Base-by-base conservation (phyloP, 64 coral and sea anemone species). In the Dendronephthya gigantea region DNA sequence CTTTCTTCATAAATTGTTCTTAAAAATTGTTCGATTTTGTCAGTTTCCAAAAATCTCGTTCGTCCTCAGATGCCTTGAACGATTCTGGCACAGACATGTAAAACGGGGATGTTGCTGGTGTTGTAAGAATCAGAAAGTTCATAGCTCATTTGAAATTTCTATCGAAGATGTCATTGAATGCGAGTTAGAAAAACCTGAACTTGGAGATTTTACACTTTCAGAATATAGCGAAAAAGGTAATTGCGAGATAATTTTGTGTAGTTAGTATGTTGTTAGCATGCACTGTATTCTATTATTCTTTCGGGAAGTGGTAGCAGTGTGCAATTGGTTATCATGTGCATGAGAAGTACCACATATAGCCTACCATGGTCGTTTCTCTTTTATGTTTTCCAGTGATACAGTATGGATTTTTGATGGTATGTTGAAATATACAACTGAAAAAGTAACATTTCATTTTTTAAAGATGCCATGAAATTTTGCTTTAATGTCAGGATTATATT, bases 181-280 rank as follows among this genome's bases (percentile, higher is more conserved):
- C 39, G 94, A 98, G 50, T 86, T 88, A 62, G 56, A 84, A 13
- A 98, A 98, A 83, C 89, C 86, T 85, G 59, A 85, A 19, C 48
- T 93, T 12, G 95, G 92, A 35, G 90, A 98, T 75, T 93, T 98
- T 40, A 98, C 90, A 12, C 62, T 98, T 0, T 93, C 95, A 7
- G 92, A 93, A 38, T 98, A 98, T 92, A 98, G 88, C 65, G 95
- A 98, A 86, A 98, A 98, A 98, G 95, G 92, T 98, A 83, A 39
- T 35, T 27, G 8, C 19, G 19, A 4, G 7, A 27, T n/a, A 62
- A 62, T 23, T 62, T 62, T 62, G 19, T 27, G 25, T 13, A 7
- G 55, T 1, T 17, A 2, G 0, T 62, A n/a, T n/a, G 19, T 52
- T 52, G 23, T 0, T 50, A 10, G 8, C 48, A 50, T 8, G 48